Conservation (phyloP, 2,797 vertebrate species). For the Iguana delicatissima region DNA sequence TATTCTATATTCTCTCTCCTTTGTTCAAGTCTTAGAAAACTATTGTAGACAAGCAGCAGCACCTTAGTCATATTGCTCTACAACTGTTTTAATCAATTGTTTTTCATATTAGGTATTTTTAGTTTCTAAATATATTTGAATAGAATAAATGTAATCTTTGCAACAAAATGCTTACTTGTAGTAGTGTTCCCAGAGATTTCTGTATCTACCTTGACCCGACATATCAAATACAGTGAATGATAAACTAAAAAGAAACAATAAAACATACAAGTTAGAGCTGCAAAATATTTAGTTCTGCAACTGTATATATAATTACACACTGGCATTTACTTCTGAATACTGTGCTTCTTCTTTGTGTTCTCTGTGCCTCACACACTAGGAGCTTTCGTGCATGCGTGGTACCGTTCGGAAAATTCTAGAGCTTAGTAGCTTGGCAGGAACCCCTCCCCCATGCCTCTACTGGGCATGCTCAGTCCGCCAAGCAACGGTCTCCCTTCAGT, state of each 20-base stretch:
- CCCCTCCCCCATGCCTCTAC: too few species aligned
- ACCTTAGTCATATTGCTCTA: neutral
- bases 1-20: neutral
- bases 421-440: too few species aligned
- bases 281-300: neutral
- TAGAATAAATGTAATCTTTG: neutral
- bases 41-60: neutral
- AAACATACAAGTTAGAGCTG: conserved; percentile 35
- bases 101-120: neutral
- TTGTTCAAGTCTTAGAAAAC: neutral
- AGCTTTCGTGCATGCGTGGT: too few species aligned
- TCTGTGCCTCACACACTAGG: too few species aligned
- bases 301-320: neutral
- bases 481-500: too few species aligned
- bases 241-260: conserved; percentile 81
- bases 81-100: neutral
- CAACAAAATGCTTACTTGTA: conserved; percentile 90
- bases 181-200: conserved; percentile 99
- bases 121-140: neutral
- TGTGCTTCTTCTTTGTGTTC: too few species aligned
- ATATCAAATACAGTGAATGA: conserved; percentile 99
- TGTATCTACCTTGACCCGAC: conserved; percentile 98
- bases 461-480: too few species aligned
- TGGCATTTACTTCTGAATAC: neutral
- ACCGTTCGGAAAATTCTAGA: too few species aligned